Conservation (phyloP, 2,113 vertebrate species). For the Ictidomys tridecemlineatus region DNA sequence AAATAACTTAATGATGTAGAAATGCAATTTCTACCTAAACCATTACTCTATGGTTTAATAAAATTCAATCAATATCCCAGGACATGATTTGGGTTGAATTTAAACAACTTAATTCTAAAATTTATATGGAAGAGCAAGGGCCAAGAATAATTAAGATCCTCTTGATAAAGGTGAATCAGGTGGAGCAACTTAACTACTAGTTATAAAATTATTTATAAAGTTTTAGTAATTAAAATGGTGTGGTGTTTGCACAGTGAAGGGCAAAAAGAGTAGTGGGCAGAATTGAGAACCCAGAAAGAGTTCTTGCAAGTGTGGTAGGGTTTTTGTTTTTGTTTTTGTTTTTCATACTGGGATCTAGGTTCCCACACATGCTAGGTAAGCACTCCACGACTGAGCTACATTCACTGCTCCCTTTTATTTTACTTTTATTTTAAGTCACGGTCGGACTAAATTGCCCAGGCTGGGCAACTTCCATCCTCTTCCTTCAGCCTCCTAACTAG, state of each 20-base stretch:
- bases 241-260: background rate
- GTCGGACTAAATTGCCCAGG: too few species aligned
- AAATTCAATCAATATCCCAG: background rate
- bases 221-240: background rate
- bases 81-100: background rate
- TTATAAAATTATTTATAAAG: constrained; percentile 4
- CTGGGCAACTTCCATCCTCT: too few species aligned
- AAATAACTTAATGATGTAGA: background rate
- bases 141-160: background rate
- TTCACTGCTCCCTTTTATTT: too few species aligned
- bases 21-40: background rate
- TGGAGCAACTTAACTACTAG: background rate
- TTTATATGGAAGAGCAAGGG: too few species aligned
- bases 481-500: too few species aligned
- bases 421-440: too few species aligned
- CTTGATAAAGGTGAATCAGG: background rate
- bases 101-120: too few species aligned
- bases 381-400: too few species aligned
- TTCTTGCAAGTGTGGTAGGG: background rate
- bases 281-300: background rate
- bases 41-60: background rate
- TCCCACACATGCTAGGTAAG: too few species aligned
- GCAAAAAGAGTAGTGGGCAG: background rate
- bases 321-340: too few species aligned
- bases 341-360: too few species aligned